Evolutionary conservation across 2,888 invertebrate genomes (phyloP).

Genomic region (Lochmaea crataegi): DNA sequence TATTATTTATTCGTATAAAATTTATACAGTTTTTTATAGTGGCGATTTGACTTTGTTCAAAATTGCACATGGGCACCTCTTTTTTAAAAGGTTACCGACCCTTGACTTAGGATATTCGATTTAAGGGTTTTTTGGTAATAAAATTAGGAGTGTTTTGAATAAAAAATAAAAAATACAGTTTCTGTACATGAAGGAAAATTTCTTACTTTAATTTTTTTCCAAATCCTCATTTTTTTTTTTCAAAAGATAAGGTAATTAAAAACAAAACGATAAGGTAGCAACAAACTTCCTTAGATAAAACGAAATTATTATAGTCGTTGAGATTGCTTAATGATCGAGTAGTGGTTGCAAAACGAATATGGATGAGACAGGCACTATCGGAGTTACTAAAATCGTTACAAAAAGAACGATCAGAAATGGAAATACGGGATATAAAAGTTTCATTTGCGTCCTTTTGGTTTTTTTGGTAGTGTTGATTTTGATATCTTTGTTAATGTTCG

Average conservation of each 20-base stretch:
- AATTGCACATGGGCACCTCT: too few relatives aligned
- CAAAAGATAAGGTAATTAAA: slow-evolving; percentile 4
- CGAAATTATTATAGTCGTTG: not conserved
- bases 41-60: too few relatives aligned
- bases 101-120: too few relatives aligned
- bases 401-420: not conserved
- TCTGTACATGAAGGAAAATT: not conserved
- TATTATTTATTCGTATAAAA: too few relatives aligned
- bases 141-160: not conserved
- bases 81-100: too few relatives aligned
- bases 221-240: not conserved
- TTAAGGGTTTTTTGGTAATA: too few relatives aligned
- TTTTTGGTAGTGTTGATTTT: slow-evolving; percentile 1
- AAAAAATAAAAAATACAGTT: not conserved
- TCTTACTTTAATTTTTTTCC: too few relatives aligned
- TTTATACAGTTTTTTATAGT: too few relatives aligned
- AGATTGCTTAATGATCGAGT: not conserved
- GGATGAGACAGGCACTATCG: not conserved
- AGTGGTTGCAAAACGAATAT: not conserved
- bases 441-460: not conserved
- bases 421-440: not conserved
- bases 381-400: not conserved
- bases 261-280: not conserved
- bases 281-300: not conserved
- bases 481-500: not conserved